phyloP scores from a whole-genome alignment of 2,888 invertebrate species.

The Lasioglossum malachurum region DNA sequence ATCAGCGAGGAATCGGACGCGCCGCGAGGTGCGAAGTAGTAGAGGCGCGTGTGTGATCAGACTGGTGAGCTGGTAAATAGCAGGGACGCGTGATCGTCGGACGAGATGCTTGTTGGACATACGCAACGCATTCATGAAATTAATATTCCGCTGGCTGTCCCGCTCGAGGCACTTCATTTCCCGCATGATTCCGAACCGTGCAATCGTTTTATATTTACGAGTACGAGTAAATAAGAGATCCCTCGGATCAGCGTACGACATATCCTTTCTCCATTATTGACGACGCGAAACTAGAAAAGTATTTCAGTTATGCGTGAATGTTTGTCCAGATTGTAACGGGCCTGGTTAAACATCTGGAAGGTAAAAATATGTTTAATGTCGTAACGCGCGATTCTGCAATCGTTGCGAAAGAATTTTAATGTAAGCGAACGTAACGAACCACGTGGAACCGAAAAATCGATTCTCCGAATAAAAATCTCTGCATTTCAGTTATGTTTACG shows the following conservation, averaged over 20 bases:
- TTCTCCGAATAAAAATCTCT: not conserved
- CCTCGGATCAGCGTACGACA: not conserved
- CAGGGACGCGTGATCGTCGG: constrained; percentile 53
- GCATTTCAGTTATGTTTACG: not conserved
- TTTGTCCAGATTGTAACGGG: not conserved
- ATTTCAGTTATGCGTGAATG: constrained; percentile 9
- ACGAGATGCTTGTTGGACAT: constrained; percentile 9
- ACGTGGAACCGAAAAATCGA: constrained; percentile 9
- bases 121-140: constrained; percentile 6
- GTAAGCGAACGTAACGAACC: not conserved
- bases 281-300: not conserved
- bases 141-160: not conserved
- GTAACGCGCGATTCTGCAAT: not conserved
- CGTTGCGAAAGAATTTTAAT: constrained; percentile 11
- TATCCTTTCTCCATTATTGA: not conserved
- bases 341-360: not conserved
- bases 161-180: not conserved
- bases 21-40: constrained; percentile 58
- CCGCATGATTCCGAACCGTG: not conserved
- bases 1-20: constrained; percentile 10
- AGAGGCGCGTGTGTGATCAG: constrained; percentile 48
- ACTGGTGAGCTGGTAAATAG: constrained; percentile 58
- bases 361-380: not conserved
- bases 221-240: not conserved
- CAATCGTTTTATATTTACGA: constrained; percentile 7